phyloP scores from a whole-genome alignment of 2,113 vertebrate genomes.

The Oncorhynchus masou region DNA sequence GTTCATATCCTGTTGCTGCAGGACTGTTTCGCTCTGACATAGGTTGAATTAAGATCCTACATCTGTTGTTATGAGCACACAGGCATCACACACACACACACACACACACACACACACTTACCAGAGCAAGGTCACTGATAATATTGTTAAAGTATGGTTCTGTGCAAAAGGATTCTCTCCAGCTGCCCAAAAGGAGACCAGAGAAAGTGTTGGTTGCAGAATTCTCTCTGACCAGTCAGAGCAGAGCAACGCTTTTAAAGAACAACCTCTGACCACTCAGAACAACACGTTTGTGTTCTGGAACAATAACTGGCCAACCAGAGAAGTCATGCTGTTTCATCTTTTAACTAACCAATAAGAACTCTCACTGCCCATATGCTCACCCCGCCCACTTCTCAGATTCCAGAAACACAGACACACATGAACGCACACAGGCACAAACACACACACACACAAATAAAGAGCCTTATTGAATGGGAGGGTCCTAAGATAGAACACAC shows the following conservation, averaged over 20 bases:
- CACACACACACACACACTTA: constrained; percentile 38
- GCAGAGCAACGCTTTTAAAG: constrained; percentile 26
- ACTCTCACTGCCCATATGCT: too few relatives aligned
- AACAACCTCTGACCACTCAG: constrained; percentile 41
- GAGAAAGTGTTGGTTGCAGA: constrained; percentile 1
- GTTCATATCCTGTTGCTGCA: too few relatives aligned
- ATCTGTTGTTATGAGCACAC: too few relatives aligned
- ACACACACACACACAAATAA: background rate
- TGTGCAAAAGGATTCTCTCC: constrained; percentile 30
- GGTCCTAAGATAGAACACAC: constrained; percentile 11
- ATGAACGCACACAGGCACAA: background rate
- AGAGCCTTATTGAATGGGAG: constrained; percentile 19
- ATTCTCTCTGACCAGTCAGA: constrained; percentile 20
- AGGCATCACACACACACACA: background rate
- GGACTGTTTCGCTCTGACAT: too few relatives aligned
- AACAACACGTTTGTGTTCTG: constrained; percentile 37
- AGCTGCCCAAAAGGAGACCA: constrained; percentile 15
- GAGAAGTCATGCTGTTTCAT: background rate
- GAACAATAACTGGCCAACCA: constrained; percentile 54
- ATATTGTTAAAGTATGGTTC: constrained; percentile 26
- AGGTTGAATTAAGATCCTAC: too few relatives aligned
- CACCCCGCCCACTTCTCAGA: too few relatives aligned
- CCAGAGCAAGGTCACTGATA: constrained; percentile 26
- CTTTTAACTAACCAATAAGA: too few relatives aligned
- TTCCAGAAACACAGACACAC: background rate